Evolutionary conservation across 2,888 invertebrate species (phyloP), one percentile per base, ranked within the genome.

Genomic region (Chloromyia formosa): DNA sequence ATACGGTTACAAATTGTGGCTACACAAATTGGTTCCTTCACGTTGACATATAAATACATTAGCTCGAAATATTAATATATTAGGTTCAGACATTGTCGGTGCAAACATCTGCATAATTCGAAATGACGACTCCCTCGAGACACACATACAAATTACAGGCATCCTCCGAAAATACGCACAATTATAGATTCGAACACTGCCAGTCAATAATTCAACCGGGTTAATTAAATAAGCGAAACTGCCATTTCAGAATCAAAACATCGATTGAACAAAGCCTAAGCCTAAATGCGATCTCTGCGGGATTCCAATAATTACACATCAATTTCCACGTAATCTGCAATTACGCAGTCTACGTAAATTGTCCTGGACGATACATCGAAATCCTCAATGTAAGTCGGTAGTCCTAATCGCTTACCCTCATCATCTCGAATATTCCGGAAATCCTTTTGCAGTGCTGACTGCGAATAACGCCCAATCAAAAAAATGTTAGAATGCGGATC

Each of bases 281-380:
- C 53, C 53, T 1, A 69, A 53, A 69, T 23, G 14, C 54, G 54
- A 54, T 35, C 54, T 14, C 68, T 14, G 16, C 68, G 54, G 68
- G 68, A 54, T 23, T 10, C 54, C 49, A 69, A 54, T 54, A 54
- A 69, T 62, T 69, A 69, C 68, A 69, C 27, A 35, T 54, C 22
- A 35, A 62, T 62, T 62, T 62, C 62, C 20, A 16, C 23, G 12
- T 69, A 69, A 69, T 69, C 54, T 54, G 16, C 68, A 69, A 69
- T 69, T 69, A 69, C 35, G 18, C 35, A 35, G 53, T 27, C 27
- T 45, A 49, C 49, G 18, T 54, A 54, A 27, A 53, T 54, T 23
- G 10, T 10, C 49, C 10, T 53, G n/a, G 22, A 7, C 0, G 49
- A 23, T n/a, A 20, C 45, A 45, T 45, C 20, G 27, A 69, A 53